Base-by-base conservation (phyloP, 2,888 invertebrate genomes). In the Colostygia pectinataria region DNA sequence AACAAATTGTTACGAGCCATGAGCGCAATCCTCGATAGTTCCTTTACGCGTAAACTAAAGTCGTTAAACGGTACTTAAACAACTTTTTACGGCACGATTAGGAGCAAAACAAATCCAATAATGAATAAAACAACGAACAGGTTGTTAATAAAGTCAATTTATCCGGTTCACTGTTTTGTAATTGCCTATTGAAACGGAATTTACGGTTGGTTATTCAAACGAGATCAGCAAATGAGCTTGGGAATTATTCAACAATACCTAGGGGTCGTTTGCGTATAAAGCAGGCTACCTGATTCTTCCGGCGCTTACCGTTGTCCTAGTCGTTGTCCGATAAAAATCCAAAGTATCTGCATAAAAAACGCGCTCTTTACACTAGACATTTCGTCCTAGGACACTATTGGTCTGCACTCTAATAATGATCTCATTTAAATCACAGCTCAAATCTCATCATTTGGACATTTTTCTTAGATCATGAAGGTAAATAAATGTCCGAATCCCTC, bases 51-150 rank as follows among this genome's bases (percentile, higher is more conserved):
- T 40, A 59, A 68, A 72, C 63, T 69, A 63, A 43, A 51, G 47
- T 53, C 59, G 61, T 66, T 62, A 66, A 65, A 57, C 45, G 51
- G 65, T 63, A 64, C 65, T 67, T 63, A 60, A 55, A 51, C 14
- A 73, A 72, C 61, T 75, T 77, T 70, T 71, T 71, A 74, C 71
- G 69, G 44, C 59, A 57, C 71, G 71, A 77, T 77, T 74, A 74
- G 63, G 44, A 57, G 64, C 59, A 55, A 63, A 66, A 62, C 62
- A 63, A 61, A 65, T 68, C 63, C 61, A 63, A 72, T 60, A 61
- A 56, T 44, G 61, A 65, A 70, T 68, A 68, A 68, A 74, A 69
- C 61, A 57, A 32, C 59, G 59, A 60, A 63, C 63, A 55, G 53
- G 48, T 65, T 66, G 70, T 63, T 63, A 61, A 59, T 58, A 58